Evolutionary conservation across 2,888 invertebrate genomes (phyloP).

Genomic region (Amphipoea lucens): DNA sequence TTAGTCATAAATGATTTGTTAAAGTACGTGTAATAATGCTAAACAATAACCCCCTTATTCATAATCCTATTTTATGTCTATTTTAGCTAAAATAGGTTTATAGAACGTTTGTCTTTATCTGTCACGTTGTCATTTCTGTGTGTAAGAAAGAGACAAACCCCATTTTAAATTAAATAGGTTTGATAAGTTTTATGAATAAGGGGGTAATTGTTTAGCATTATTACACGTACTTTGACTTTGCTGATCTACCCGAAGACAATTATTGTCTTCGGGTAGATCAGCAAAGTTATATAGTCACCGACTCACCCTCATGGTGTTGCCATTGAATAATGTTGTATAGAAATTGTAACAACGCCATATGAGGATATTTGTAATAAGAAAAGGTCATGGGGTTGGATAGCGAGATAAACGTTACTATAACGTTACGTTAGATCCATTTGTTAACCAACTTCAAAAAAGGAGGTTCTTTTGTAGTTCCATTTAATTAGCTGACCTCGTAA

Average conservation of each 20-base stretch:
- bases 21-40: conserved; percentile 17
- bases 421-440: neutral
- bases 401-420: neutral
- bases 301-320: neutral
- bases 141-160: too few relatives aligned
- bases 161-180: too few relatives aligned
- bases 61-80: too few relatives aligned
- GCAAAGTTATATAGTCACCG: conserved; percentile 4
- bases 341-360: conserved; percentile 1
- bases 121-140: too few relatives aligned
- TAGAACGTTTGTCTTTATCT: too few relatives aligned
- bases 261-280: conserved; percentile 7
- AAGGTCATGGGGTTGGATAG: neutral
- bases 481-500: neutral
- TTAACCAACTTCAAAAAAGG: too few relatives aligned
- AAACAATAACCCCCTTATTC: too few relatives aligned
- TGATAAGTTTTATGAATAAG: too few relatives aligned
- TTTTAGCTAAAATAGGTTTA: too few relatives aligned
- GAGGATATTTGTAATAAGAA: conserved; percentile 1
- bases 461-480: too few relatives aligned
- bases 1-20: conserved; percentile 34
- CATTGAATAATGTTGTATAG: conserved; percentile 23
- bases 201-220: too few relatives aligned
- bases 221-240: neutral
- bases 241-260: conserved; percentile 7